A percentile compares a stretch with the other conserved stretches of the same genome.
Evolutionary conservation across 1,140 invertebrate species (phyloP).

Genomic region (Drosophila arizonae): DNA sequence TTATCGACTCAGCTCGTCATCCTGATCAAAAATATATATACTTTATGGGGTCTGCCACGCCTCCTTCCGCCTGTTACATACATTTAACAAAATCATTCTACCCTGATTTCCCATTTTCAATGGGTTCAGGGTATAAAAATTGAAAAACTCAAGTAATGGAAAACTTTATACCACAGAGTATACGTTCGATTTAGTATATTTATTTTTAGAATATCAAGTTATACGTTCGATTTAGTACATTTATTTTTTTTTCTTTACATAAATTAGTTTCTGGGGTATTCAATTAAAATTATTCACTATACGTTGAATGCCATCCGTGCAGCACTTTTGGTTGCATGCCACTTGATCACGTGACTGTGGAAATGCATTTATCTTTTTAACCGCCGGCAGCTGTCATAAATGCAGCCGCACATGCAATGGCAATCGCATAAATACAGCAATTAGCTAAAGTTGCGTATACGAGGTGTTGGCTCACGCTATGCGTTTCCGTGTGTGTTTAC

Average conservation of each 20-base stretch:
- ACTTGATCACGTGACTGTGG: slow-evolving; percentile 28
- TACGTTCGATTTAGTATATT: too few relatives aligned
- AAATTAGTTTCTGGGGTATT: neutral
- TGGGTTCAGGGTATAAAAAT: too few relatives aligned
- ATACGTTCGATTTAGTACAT: too few relatives aligned
- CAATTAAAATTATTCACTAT: slow-evolving; percentile 1
- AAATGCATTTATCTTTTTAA: slow-evolving; percentile 37
- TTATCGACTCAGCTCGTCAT: too few relatives aligned
- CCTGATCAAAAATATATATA: too few relatives aligned
- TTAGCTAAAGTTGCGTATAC: slow-evolving; percentile 63
- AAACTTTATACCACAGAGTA: too few relatives aligned
- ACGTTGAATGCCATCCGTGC: neutral
- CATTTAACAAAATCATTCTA: too few relatives aligned
- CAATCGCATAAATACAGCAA: slow-evolving; percentile 46
- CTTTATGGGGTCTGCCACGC: too few relatives aligned
- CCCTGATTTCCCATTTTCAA: too few relatives aligned
- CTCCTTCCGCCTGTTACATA: too few relatives aligned
- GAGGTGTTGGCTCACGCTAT: slow-evolving; percentile 31
- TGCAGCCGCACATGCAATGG: slow-evolving; percentile 41
- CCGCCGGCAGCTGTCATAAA: slow-evolving; percentile 32
- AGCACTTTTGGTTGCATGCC: slow-evolving; percentile 14
- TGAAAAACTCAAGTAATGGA: too few relatives aligned
- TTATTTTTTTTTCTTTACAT: neutral
- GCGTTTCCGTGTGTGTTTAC: slow-evolving; percentile 28
- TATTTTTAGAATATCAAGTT: too few relatives aligned